These are phyloP conservation scores for Catalaphyllia jardinei DNA, from an alignment of 64 coral and sea anemone species.

Conservation along the genomic window DNA sequence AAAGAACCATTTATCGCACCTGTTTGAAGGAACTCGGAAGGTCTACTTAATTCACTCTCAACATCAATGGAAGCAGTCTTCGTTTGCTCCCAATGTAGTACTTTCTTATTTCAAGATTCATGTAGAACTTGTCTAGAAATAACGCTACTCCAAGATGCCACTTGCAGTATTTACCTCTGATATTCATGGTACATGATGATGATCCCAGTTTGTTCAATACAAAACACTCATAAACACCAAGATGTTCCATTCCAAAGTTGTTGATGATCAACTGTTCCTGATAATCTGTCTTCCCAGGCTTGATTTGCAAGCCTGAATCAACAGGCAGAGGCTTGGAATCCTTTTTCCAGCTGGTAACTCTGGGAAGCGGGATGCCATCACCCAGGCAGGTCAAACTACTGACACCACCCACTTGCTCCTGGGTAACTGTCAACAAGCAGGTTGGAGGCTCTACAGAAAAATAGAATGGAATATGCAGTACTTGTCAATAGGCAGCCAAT, in stretches of 20 bases:
- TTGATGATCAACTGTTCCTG: conserved; percentile 49
- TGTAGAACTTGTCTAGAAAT: too few relatives aligned
- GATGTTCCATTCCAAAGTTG: conserved; percentile 70
- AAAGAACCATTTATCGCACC: too few relatives aligned
- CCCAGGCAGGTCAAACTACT: conserved; percentile 48
- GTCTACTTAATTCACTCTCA: too few relatives aligned
- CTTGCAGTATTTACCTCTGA: conserved; percentile 49
- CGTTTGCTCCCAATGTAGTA: too few relatives aligned
- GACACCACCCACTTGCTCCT: conserved; percentile 12
- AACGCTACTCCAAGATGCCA: neutral
- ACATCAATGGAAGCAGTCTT: too few relatives aligned
- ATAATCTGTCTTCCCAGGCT: conserved; percentile 4
- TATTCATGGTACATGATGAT: conserved; percentile 26
- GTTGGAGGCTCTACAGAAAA: conserved; percentile 55
- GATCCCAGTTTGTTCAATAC: conserved; percentile 40
- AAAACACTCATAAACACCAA: conserved; percentile 77
- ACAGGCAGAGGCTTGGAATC: conserved; percentile 33
- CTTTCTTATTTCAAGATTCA: too few relatives aligned
- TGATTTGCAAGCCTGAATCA: conserved; percentile 37
- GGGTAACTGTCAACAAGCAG: conserved; percentile 40
- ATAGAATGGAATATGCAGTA: neutral
- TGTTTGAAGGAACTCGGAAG: too few relatives aligned
- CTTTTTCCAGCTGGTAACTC: conserved; percentile 60
- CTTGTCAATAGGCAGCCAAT: too few relatives aligned
- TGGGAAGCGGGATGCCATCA: conserved; percentile 66